Evolutionary conservation across 2,113 vertebrate genomes (phyloP).

Genomic region (Aramus guarauna): DNA sequence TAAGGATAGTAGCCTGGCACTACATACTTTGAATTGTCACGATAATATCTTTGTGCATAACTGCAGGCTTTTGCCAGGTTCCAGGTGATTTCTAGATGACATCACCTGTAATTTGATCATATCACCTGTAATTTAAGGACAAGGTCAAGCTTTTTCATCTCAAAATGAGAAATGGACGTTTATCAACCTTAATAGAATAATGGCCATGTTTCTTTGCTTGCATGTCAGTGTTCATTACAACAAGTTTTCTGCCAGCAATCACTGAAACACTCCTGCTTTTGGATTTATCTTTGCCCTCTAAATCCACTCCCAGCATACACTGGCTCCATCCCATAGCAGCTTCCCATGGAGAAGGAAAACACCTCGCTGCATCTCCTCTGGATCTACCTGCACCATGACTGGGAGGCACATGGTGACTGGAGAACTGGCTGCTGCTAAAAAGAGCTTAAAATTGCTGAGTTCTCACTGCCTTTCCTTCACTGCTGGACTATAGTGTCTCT

Average conservation of each 20-base stretch:
- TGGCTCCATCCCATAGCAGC: not conserved
- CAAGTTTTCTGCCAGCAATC: not conserved
- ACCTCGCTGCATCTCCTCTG: not conserved
- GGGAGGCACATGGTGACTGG: not conserved
- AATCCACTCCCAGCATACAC: not conserved
- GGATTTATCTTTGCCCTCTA: not conserved
- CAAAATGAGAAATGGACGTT: not conserved
- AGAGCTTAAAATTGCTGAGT: not conserved
- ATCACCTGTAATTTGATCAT: not conserved
- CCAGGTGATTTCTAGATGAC: not conserved
- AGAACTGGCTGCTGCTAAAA: not conserved
- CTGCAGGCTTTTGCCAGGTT: not conserved
- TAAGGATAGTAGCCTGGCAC: not conserved
- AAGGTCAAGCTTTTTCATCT: not conserved
- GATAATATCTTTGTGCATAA: not conserved
- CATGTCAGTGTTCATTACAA: not conserved
- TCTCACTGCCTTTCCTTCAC: not conserved
- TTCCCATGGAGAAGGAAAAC: not conserved
- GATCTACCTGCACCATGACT: rapidly evolving
- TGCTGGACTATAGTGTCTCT: not conserved
- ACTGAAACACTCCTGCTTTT: not conserved
- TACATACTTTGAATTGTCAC: not conserved
- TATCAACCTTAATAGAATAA: not conserved
- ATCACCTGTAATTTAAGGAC: not conserved
- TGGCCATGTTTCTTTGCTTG: not conserved